Evolutionary conservation across 1,140 invertebrate species (phyloP).

Genomic region (Drosophila melanogaster): DNA sequence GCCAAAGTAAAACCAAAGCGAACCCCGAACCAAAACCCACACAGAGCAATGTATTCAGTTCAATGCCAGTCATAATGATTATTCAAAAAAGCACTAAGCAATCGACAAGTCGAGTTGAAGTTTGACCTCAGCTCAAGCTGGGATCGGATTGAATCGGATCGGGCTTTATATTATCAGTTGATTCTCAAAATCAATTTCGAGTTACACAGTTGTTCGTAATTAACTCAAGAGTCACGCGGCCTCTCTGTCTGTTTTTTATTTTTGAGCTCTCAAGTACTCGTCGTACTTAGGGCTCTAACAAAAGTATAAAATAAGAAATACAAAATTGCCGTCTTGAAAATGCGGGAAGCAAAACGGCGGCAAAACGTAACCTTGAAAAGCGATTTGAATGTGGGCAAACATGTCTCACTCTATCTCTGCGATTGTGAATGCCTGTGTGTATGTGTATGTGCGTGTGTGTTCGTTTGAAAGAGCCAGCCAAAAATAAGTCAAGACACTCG

Average conservation of each 20-base stretch:
- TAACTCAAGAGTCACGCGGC: slow-evolving; percentile 59
- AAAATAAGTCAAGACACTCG: slow-evolving; percentile 65
- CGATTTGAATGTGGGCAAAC: slow-evolving; percentile 60
- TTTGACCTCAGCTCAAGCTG: slow-evolving; percentile 38
- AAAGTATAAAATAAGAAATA: background rate
- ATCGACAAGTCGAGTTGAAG: slow-evolving; percentile 53
- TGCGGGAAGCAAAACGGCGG: slow-evolving; percentile 58
- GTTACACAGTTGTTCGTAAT: slow-evolving; percentile 37
- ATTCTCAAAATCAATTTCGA: slow-evolving; percentile 58
- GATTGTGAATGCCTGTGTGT: background rate
- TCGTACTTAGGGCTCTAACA: slow-evolving; percentile 22
- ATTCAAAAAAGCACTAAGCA: slow-evolving; percentile 46
- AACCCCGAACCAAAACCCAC: slow-evolving; percentile 10
- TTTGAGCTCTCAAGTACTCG: background rate
- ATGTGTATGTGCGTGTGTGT: background rate
- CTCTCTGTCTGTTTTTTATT: no score
- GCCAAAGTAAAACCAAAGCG: slow-evolving; percentile 17
- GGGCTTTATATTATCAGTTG: slow-evolving; percentile 49
- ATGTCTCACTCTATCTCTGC: slow-evolving; percentile 38
- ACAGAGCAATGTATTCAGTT: slow-evolving; percentile 53
- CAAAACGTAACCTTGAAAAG: slow-evolving; percentile 70
- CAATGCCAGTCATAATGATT: slow-evolving; percentile 72
- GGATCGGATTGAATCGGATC: slow-evolving; percentile 16
- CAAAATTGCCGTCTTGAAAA: slow-evolving; percentile 38
- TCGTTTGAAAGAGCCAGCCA: slow-evolving; percentile 48